phyloP scores from a whole-genome alignment of 2,797 vertebrate genomes.

The Kryptopterus vitreolus region DNA sequence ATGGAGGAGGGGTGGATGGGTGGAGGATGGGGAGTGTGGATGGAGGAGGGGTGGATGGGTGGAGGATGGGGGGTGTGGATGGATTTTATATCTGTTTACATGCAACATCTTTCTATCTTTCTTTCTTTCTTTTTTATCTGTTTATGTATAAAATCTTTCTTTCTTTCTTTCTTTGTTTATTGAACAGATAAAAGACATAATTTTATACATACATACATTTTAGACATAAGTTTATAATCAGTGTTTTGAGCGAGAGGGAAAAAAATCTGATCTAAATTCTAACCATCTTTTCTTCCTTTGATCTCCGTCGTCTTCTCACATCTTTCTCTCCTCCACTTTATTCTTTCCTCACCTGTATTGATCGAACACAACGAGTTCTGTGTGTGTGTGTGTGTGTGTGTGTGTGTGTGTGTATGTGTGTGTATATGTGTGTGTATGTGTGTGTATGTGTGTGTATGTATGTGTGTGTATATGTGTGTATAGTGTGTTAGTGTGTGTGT shows the following conservation, averaged over 20 bases:
- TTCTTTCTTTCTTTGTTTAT: too few relatives aligned
- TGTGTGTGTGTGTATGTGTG: neutral
- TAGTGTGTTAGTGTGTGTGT: neutral
- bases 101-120: too few relatives aligned
- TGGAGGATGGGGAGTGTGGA: too few relatives aligned
- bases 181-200: too few relatives aligned
- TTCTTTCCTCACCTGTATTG: slow-evolving; percentile 22
- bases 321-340: neutral
- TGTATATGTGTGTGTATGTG: slow-evolving; percentile 16
- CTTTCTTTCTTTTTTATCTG: too few relatives aligned
- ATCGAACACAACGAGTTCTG: slow-evolving; percentile 32
- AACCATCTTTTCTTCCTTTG: neutral
- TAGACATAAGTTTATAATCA: neutral
- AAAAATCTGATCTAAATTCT: slow-evolving; percentile 12
- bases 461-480: neutral
- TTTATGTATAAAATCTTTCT: too few relatives aligned
- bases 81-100: too few relatives aligned
- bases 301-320: neutral
- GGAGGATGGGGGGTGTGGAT: too few relatives aligned
- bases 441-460: neutral
- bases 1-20: too few relatives aligned
- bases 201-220: too few relatives aligned
- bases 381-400: neutral
- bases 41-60: too few relatives aligned
- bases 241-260: neutral